Percentiles rank a stretch among this genome's conserved stretches.
These are phyloP conservation scores for Neoaliturus tenellus DNA, from an alignment of 2,888 invertebrate genomes.

Conservation along the genomic window DNA sequence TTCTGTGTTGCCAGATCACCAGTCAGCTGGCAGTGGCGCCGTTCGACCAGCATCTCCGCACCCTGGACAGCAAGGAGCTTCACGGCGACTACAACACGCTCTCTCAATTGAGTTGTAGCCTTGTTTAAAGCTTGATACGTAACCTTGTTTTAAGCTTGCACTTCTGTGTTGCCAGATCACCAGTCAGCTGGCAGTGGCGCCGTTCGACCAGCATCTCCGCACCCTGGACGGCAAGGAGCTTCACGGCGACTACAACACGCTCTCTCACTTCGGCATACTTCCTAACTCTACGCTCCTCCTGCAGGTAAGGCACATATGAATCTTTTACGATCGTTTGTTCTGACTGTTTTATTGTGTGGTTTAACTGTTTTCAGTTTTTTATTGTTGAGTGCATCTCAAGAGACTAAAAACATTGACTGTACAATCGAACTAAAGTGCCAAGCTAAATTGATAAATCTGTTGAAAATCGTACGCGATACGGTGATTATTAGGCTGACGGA, in stretches of 20 bases:
- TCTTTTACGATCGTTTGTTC: no score
- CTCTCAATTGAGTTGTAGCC: no score
- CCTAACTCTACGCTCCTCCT: conserved; percentile 65
- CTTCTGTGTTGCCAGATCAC: conserved; percentile 66
- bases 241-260: conserved; percentile 63
- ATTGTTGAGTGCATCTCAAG: no score
- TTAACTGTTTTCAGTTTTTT: no score
- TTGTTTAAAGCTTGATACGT: no score
- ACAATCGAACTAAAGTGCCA: no score
- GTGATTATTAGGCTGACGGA: no score
- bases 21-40: conserved; percentile 65
- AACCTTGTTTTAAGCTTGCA: neutral
- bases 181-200: conserved; percentile 64
- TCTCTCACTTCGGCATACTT: conserved; percentile 64
- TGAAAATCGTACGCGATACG: no score
- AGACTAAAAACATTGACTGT: no score
- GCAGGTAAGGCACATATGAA: conserved; percentile 65
- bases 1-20: conserved; percentile 66
- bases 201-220: conserved; percentile 68
- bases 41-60: conserved; percentile 67
- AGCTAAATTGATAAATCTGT: no score
- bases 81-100: conserved; percentile 64
- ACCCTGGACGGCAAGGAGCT: conserved; percentile 65
- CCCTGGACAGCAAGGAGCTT: conserved; percentile 64
- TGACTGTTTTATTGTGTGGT: no score